These are phyloP conservation scores for Neodiprion lecontei DNA, from an alignment of 1,140 invertebrate species.

Conservation along the genomic window DNA sequence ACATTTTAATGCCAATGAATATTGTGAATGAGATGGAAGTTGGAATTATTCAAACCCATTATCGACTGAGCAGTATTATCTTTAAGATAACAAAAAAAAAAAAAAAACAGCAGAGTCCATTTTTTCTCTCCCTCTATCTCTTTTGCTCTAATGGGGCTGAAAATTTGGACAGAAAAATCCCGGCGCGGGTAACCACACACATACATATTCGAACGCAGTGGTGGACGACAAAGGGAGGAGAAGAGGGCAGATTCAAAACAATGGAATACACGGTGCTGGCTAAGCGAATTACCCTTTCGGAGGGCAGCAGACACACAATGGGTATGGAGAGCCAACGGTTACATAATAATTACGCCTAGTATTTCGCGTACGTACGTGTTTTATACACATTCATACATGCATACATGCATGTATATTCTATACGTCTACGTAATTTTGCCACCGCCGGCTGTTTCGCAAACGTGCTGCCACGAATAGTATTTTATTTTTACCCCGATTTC, in stretches of 20 bases:
- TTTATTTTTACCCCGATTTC: too few species aligned
- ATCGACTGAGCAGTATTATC: too few species aligned
- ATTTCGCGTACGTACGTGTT: background rate
- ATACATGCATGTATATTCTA: background rate
- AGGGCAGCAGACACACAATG: conserved; percentile 33
- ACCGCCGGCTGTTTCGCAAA: background rate
- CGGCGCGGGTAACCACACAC: too few species aligned
- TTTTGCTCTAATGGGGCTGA: too few species aligned
- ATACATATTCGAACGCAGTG: too few species aligned
- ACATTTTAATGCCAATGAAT: too few species aligned
- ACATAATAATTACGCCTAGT: conserved; percentile 41
- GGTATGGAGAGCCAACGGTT: conserved; percentile 35
- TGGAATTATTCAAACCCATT: too few species aligned
- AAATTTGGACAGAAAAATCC: too few species aligned
- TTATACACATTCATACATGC: background rate
- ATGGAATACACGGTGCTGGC: conserved; percentile 37
- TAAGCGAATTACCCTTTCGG: conserved; percentile 48
- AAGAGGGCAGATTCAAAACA: conserved; percentile 41
- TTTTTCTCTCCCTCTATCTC: too few species aligned
- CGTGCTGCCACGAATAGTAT: background rate
- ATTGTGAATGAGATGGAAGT: too few species aligned
- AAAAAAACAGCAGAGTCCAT: too few species aligned
- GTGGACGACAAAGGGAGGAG: background rate
- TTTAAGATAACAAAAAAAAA: too few species aligned
- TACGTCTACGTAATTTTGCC: background rate